phyloP scores from a whole-genome alignment of 2,797 vertebrate genomes.

The Coracias cyanogaster region DNA sequence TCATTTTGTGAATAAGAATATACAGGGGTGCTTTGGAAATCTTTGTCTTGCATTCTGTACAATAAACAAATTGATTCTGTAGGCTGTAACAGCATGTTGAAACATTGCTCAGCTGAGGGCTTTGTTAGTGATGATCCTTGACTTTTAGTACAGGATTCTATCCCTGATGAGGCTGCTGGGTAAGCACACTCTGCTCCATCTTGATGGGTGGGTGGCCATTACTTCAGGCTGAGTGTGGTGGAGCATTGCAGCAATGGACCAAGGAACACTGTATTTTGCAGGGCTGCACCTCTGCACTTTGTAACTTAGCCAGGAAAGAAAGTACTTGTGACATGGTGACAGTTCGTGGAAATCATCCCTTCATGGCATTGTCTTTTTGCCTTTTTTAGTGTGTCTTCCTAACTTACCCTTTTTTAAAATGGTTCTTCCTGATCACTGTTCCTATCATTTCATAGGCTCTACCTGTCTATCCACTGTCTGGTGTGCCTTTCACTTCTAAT shows the following conservation, averaged over 20 bases:
- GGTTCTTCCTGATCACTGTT: neutral
- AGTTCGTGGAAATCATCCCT: neutral
- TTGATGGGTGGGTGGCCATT: neutral
- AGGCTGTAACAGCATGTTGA: neutral
- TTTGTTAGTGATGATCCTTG: neutral
- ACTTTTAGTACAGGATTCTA: neutral
- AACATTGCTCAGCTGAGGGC: neutral
- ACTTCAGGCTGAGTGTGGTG: neutral
- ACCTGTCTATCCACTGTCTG: neutral
- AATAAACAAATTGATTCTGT: neutral
- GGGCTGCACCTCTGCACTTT: neutral
- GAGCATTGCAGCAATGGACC: neutral
- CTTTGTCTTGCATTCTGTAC: neutral
- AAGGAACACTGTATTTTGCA: neutral
- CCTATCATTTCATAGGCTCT: neutral
- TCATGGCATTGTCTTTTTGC: neutral
- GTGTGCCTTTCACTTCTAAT: neutral
- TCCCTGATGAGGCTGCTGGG: neutral
- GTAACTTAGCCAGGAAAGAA: neutral
- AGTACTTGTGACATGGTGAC: neutral
- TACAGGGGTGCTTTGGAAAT: neutral
- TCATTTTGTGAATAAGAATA: neutral
- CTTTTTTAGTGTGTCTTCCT: neutral
- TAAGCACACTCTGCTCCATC: neutral
- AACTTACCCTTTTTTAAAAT: neutral